phyloP scores from a whole-genome alignment of 2,888 invertebrate genomes.

The Oasisia sp. region DNA sequence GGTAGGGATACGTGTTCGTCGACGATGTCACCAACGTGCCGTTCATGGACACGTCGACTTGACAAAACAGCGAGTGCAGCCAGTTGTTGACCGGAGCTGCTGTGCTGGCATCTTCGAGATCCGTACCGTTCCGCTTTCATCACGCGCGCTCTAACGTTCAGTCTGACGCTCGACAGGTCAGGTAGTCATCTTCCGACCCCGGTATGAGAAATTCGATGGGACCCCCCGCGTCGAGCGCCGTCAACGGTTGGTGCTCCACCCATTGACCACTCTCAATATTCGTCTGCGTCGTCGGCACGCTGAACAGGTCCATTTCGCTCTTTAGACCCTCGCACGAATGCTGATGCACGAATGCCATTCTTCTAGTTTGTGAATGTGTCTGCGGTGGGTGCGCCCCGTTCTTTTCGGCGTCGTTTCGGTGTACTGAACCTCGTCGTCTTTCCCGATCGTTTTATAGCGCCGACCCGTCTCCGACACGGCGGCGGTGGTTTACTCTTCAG shows the following conservation, averaged over 20 bases:
- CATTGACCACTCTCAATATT: too few species aligned
- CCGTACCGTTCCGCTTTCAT: not conserved
- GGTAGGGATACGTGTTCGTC: not conserved
- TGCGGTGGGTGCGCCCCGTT: too few species aligned
- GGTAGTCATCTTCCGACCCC: too few species aligned
- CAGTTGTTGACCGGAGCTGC: not conserved
- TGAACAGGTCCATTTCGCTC: not conserved
- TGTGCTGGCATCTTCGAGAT: not conserved
- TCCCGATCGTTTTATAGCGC: too few species aligned
- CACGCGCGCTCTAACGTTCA: not conserved
- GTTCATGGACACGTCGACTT: not conserved
- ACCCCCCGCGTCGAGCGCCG: not conserved
- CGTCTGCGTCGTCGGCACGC: too few species aligned
- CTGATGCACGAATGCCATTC: too few species aligned
- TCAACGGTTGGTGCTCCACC: not conserved
- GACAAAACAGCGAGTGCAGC: too few species aligned
- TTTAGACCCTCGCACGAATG: not conserved
- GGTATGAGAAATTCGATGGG: not conserved
- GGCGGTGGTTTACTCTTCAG: too few species aligned
- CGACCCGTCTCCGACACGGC: too few species aligned
- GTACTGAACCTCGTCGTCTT: too few species aligned
- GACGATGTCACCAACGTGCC: not conserved
- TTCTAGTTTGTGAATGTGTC: too few species aligned
- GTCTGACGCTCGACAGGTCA: not conserved
- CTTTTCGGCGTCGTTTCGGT: too few species aligned